phyloP scores from a whole-genome alignment of 2,888 invertebrate species.

The Zonitis immaculata region DNA sequence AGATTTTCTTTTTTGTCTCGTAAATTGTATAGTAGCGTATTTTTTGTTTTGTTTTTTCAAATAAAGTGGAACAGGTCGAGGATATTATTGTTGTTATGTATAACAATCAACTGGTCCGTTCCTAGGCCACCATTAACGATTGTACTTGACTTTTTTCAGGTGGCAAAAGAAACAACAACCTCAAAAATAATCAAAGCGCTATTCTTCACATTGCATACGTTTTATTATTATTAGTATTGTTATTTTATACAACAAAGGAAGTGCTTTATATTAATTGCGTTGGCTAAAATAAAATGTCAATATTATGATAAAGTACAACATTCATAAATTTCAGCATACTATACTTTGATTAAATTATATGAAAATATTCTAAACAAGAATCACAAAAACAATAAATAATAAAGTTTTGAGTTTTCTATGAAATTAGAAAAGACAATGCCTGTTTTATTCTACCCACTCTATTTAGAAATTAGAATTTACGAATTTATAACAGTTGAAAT shows the following conservation, averaged over 20 bases:
- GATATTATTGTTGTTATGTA: background rate
- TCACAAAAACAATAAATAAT: background rate
- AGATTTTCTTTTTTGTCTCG: background rate
- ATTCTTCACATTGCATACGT: background rate
- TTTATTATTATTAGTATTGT: background rate
- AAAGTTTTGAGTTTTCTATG: background rate
- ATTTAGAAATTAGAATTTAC: too few relatives aligned
- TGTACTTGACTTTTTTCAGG: slow-evolving; percentile 1
- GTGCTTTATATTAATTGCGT: background rate
- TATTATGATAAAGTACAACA: background rate
- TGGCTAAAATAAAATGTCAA: background rate
- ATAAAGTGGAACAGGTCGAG: background rate
- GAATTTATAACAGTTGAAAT: background rate
- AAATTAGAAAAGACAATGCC: background rate
- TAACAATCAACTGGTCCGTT: background rate
- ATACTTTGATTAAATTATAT: background rate
- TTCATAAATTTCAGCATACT: background rate
- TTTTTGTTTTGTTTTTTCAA: background rate
- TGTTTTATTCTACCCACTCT: too few relatives aligned
- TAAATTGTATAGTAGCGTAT: background rate
- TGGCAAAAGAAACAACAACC: background rate
- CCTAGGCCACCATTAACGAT: background rate
- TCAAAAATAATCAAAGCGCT: slow-evolving; percentile 2
- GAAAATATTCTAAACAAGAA: background rate
- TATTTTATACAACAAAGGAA: background rate